phyloP scores from a whole-genome alignment of 1,140 invertebrate species.

The Camponotus vicinus region DNA sequence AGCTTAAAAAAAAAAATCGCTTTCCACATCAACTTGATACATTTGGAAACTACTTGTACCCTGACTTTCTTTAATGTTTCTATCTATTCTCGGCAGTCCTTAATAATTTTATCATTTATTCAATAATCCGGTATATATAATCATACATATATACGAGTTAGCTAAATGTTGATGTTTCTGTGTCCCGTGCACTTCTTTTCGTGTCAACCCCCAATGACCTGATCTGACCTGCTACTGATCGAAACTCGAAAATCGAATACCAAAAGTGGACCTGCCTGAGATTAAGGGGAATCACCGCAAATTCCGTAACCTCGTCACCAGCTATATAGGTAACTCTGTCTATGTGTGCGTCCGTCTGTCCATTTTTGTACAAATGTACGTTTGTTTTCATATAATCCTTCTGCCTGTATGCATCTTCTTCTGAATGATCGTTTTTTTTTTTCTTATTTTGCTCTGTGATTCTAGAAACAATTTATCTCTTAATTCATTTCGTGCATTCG shows the following conservation, averaged over 20 bases:
- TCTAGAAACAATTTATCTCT: constrained; percentile 8
- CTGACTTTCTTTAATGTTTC: constrained; percentile 67
- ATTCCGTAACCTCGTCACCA: constrained; percentile 98
- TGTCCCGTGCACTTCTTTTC: constrained; percentile 86
- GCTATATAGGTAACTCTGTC: constrained; percentile 95
- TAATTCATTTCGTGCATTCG: not conserved
- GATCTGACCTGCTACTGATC: constrained; percentile 83
- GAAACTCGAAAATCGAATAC: constrained; percentile 83
- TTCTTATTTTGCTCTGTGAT: not conserved
- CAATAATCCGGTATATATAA: constrained; percentile 64
- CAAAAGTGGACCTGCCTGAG: constrained; percentile 97
- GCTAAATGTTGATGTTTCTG: constrained; percentile 86
- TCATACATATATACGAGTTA: constrained; percentile 79
- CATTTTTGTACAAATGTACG: constrained; percentile 69
- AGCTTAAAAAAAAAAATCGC: not conserved
- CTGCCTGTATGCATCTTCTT: constrained; percentile 24
- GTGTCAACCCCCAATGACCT: constrained; percentile 83
- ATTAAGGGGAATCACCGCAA: constrained; percentile 99
- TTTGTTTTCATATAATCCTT: constrained; percentile 55
- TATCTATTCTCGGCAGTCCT: constrained; percentile 71
- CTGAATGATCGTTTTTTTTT: constrained; percentile 9
- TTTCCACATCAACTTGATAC: constrained; percentile 41
- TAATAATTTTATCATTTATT: constrained; percentile 55
- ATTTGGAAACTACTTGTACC: constrained; percentile 25
- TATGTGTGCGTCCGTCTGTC: constrained; percentile 80